Base-by-base conservation (phyloP, 2,888 invertebrate species). In the Drosophila flavopinicola region DNA sequence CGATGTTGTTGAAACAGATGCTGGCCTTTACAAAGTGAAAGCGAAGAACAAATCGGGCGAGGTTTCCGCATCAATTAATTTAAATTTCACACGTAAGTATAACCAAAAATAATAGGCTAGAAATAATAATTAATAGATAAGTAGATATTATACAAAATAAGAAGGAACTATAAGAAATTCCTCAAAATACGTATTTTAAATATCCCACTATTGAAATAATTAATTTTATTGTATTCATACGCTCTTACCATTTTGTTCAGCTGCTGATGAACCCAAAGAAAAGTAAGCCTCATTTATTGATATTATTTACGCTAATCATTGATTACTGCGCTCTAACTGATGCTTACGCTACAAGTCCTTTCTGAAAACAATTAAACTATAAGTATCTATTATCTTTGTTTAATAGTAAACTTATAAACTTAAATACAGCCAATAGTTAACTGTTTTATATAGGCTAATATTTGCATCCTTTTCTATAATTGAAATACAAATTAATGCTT, bases 41-140 rank as follows among this genome's bases (percentile, higher is more conserved):
- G 98, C 98, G 86, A 98, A 97, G 93, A 98, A 98, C 92, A 96
- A 96, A 93, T 96, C 97, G 94, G 99, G 99, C 91, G 98, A 98
- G 94, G 97, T 98, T 91, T 96, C 97, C 89, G 97, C 98, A 86
- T 98, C 98, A 90, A 97, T 98, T 92, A 98, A 98, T 91, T 95
- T 99, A 92, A 98, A 98, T 93, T 98, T 98, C 92, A 97, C 97
- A 93, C 98, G 98, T 98, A 93, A 97, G 97, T 96, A 90, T 1
- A 6, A 0, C 1, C 5, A 17, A n/a, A 6, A 3, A 3, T 25
- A 11, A 23, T 38, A 24, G 17, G 9, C 5, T n/a, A 6, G 32
- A 6, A n/a, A 3, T 1, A 13, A 10, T 9, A 3, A 24, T 15
- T 32, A 13, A n/a, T n/a, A n/a, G n/a, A n/a, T 20, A 4, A 20